Base-by-base conservation (phyloP, 2,797 vertebrate species). In the Oreonectes daqikongensis region DNA sequence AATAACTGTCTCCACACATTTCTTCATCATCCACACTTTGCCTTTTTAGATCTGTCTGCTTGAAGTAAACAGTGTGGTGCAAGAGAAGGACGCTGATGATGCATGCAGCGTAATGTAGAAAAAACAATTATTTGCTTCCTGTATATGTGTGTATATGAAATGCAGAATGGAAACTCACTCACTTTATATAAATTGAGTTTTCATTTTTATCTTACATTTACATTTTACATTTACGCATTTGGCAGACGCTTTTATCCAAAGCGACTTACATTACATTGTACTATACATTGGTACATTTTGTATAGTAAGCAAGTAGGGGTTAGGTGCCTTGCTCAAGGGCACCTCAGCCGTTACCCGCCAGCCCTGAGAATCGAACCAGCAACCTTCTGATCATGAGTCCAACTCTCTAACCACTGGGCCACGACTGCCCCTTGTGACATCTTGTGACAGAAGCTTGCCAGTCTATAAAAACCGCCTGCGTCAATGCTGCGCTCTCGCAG, bases 401-500 rank as follows among this genome's bases (percentile, higher is more conserved):
- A n/a, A n/a, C n/a, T n/a, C n/a, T n/a, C n/a, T n/a, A n/a, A n/a
- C n/a, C n/a, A n/a, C n/a, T n/a, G n/a, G n/a, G n/a, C n/a, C n/a
- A n/a, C n/a, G n/a, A n/a, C n/a, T n/a, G n/a, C n/a, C n/a, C n/a
- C n/a, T n/a, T n/a, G n/a, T n/a, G 20, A 9, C 32, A n/a, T 59
- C 26, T 60, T 32, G 57, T n/a, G 28, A 18, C 55, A 30, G 52
- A 14, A 55, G 11, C 2, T 20, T 20, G 32, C 17, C 2, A 0
- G 26, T 82, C 84, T 82, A 84, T 84, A 67, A 73, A 89, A 79
- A 85, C 79, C 82, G 86, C 84, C 78, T 73, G 42, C 85, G 85
- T 91, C 88, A 92, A 85, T 83, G 70, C 76, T 86, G 84, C 15
- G 68, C 86, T 87, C 83, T 81, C 73, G 83, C 85, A 86, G 89